Evolutionary conservation across 2,888 invertebrate species (phyloP).

Genomic region (Colletes collaris): DNA sequence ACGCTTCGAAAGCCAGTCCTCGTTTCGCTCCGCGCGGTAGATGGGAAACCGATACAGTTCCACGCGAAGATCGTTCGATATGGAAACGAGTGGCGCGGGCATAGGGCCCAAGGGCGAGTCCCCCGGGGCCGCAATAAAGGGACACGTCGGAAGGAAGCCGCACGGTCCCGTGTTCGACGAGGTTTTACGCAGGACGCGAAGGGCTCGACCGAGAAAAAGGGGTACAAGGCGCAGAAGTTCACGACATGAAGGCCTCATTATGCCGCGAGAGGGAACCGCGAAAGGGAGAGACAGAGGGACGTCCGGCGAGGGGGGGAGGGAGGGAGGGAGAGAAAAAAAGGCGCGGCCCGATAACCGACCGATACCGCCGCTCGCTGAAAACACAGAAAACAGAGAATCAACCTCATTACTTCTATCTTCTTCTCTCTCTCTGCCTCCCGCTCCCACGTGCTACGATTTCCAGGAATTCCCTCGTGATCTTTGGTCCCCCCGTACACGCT

Average conservation of each 20-base stretch:
- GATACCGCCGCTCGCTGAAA: slow-evolving; percentile 78
- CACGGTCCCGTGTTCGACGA: slow-evolving; percentile 46
- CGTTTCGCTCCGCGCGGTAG: not conserved
- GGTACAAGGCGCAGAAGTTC: slow-evolving; percentile 75
- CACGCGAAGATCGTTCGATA: not conserved
- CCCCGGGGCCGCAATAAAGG: slow-evolving; percentile 34
- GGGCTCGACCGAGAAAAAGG: slow-evolving; percentile 46
- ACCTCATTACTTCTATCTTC: slow-evolving; percentile 81
- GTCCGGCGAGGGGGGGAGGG: not conserved
- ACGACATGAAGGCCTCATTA: slow-evolving; percentile 80
- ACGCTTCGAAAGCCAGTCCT: no score
- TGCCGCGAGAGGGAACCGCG: slow-evolving; percentile 64
- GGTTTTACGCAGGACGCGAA: slow-evolving; percentile 56
- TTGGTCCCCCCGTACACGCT: slow-evolving; percentile 72
- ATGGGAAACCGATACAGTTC: slow-evolving; percentile 10
- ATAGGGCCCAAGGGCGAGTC: slow-evolving; percentile 7
- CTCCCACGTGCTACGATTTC: slow-evolving; percentile 73
- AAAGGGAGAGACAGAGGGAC: slow-evolving; percentile 20
- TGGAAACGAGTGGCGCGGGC: not conserved
- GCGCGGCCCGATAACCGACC: slow-evolving; percentile 76
- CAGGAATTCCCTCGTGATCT: slow-evolving; percentile 78
- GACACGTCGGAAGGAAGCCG: slow-evolving; percentile 36
- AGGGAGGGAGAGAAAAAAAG: slow-evolving; percentile 51
- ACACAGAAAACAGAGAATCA: slow-evolving; percentile 81
- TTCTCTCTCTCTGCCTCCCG: slow-evolving; percentile 59